A percentile compares a stretch with the other conserved stretches of the same genome.
Conservation (phyloP, 2,888 invertebrate species). For the Euzophera pinguis region DNA sequence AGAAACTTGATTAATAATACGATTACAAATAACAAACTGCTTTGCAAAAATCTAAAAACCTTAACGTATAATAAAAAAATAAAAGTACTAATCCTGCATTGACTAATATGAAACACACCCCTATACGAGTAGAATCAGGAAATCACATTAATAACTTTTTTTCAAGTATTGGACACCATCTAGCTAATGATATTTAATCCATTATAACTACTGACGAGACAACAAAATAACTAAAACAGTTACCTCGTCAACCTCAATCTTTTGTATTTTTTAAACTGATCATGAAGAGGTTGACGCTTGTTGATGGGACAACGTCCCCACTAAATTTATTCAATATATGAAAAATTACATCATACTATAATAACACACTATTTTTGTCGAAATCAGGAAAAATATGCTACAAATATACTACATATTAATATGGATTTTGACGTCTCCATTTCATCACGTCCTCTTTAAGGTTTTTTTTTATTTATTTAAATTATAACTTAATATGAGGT, state of each 20-base stretch:
- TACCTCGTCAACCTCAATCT: conserved; percentile 4
- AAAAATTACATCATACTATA: too few relatives aligned
- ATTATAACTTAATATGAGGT: too few relatives aligned
- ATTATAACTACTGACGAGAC: background rate
- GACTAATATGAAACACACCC: background rate
- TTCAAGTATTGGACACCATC: conserved; percentile 10
- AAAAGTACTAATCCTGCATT: background rate
- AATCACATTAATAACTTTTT: conserved; percentile 3
- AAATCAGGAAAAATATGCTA: too few relatives aligned
- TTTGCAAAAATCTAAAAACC: background rate
- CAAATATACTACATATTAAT: too few relatives aligned
- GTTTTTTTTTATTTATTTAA: too few relatives aligned
- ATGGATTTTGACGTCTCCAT: too few relatives aligned
- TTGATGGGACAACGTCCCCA: too few relatives aligned
- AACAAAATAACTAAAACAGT: background rate
- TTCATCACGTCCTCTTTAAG: too few relatives aligned
- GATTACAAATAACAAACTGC: background rate
- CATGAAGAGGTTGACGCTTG: too few relatives aligned
- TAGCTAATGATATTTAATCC: conserved; percentile 13
- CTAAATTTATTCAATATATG: too few relatives aligned
- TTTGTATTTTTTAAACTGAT: too few relatives aligned
- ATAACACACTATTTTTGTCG: too few relatives aligned
- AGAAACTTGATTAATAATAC: conserved; percentile 11
- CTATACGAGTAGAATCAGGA: background rate
- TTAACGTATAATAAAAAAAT: background rate